Evolutionary conservation across 2,797 vertebrate species (phyloP).

Genomic region (Leptatherina wallacei): DNA sequence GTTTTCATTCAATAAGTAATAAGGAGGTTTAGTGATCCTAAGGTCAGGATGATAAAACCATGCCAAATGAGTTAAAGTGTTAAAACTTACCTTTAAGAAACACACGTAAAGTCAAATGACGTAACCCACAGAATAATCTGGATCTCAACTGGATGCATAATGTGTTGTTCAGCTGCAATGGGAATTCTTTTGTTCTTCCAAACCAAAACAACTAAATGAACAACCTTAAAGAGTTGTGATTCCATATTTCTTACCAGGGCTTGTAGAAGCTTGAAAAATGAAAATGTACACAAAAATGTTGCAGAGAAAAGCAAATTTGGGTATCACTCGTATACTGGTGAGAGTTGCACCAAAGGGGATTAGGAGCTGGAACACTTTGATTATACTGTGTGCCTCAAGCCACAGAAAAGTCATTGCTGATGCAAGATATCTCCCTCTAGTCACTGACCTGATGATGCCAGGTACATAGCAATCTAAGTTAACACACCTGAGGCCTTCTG

Average conservation of each 20-base stretch:
- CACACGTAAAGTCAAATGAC: neutral
- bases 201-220: neutral
- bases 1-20: no score
- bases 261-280: neutral
- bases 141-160: neutral
- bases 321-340: neutral
- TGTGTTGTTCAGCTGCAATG: no score
- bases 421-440: slow-evolving; percentile 3
- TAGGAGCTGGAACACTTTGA: slow-evolving; percentile 6
- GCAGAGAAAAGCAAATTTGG: neutral
- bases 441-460: slow-evolving; percentile 22
- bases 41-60: neutral
- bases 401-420: neutral
- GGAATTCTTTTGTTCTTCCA: neutral
- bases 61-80: neutral
- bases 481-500: slow-evolving; percentile 23
- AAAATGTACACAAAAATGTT: neutral
- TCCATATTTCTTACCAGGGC: neutral
- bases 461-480: neutral
- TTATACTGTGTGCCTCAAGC: slow-evolving; percentile 5
- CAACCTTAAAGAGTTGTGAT: neutral
- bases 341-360: slow-evolving; percentile 1
- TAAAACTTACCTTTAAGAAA: neutral
- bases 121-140: neutral
- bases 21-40: no score